Conservation (phyloP, 2,113 vertebrate species). For the Zosterops japonicus region DNA sequence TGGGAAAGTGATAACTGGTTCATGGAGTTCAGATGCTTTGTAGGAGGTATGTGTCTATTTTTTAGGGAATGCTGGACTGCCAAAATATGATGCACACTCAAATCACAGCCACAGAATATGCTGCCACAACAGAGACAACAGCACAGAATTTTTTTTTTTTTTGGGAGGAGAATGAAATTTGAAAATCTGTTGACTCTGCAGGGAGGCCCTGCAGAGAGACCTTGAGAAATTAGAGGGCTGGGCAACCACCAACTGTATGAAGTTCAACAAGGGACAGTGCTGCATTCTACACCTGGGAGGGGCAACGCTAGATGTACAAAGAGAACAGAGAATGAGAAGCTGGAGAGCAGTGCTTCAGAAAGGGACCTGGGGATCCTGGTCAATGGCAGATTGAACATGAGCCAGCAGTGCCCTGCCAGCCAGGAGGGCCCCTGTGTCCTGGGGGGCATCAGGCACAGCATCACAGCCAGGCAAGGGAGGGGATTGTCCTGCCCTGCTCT, state of each 20-base stretch:
- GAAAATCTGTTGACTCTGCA: background rate
- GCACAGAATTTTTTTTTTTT: background rate
- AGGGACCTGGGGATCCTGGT: accelerated
- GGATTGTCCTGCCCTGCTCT: background rate
- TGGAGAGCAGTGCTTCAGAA: background rate
- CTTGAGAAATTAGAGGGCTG: background rate
- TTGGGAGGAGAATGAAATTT: background rate
- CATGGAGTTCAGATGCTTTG: background rate
- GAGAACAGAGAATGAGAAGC: background rate
- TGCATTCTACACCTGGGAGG: background rate
- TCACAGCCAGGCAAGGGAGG: background rate
- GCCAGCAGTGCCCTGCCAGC: background rate
- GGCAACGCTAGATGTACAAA: too few species aligned
- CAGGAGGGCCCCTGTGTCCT: background rate
- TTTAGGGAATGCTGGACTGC: background rate
- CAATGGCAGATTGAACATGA: accelerated
- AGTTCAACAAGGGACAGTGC: background rate
- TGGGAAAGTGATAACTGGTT: background rate
- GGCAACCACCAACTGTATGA: background rate
- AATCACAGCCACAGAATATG: background rate
- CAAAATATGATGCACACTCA: background rate
- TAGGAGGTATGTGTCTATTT: background rate
- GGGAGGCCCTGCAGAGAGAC: background rate
- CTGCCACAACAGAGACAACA: background rate
- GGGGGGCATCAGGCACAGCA: accelerated